These are phyloP conservation scores for Stercorarius parasiticus DNA, from an alignment of 2,113 vertebrate species.

Conservation along the genomic window DNA sequence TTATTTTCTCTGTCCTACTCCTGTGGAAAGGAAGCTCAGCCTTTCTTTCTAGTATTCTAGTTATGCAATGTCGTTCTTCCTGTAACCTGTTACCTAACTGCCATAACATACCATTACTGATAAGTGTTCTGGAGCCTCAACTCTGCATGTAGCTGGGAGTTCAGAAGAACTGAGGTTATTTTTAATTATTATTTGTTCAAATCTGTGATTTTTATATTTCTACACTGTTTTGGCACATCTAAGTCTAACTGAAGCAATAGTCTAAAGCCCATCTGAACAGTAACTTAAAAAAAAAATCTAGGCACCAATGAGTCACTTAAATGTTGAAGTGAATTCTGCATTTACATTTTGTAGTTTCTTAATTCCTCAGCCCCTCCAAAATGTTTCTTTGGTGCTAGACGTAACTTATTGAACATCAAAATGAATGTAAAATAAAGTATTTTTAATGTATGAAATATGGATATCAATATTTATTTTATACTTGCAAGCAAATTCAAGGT, in stretches of 20 bases:
- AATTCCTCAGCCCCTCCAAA: conserved; percentile 55
- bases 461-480: conserved; percentile 69
- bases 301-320: conserved; percentile 42
- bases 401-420: conserved; percentile 68
- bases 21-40: neutral
- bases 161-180: neutral
- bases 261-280: conserved; percentile 10
- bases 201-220: conserved; percentile 40
- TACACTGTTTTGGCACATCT: conserved; percentile 12
- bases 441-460: conserved; percentile 67
- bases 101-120: neutral
- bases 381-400: conserved; percentile 68
- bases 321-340: conserved; percentile 19
- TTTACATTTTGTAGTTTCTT: conserved; percentile 36
- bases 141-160: neutral
- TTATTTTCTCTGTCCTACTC: neutral
- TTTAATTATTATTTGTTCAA: neutral
- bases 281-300: conserved; percentile 5
- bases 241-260: conserved; percentile 58
- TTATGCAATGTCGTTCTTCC: conserved; percentile 21
- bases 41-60: neutral
- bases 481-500: conserved; percentile 51
- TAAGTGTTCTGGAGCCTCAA: neutral
- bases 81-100: neutral
- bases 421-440: conserved; percentile 73